Evolutionary conservation across 2,888 invertebrate genomes (phyloP).

Genomic region (Cylindroiulus punctatus): DNA sequence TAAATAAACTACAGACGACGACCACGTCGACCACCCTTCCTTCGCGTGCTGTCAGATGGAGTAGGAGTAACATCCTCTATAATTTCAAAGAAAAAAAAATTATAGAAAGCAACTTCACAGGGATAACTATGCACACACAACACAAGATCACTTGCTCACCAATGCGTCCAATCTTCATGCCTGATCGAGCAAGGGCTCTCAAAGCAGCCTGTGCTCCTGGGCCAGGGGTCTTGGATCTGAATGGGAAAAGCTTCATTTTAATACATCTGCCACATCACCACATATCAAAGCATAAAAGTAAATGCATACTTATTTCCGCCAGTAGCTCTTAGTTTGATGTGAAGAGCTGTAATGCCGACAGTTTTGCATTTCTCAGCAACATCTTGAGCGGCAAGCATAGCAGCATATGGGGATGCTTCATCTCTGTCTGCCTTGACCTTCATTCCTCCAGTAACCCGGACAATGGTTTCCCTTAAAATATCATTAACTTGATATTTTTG

Average conservation of each 20-base stretch:
- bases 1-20: conserved; percentile 84
- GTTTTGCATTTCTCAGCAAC: conserved; percentile 98
- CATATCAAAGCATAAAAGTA: not conserved
- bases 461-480: conserved; percentile 70
- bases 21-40: conserved; percentile 99
- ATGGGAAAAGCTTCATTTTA: conserved; percentile 54
- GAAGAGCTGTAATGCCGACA: conserved; percentile 96
- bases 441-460: conserved; percentile 96
- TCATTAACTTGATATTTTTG: too few species aligned
- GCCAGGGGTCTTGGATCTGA: conserved; percentile 95
- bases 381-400: conserved; percentile 99
- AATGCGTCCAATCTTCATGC: conserved; percentile 99
- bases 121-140: not conserved
- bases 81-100: conserved; percentile 59
- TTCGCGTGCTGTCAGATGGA: conserved; percentile 98
- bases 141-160: conserved; percentile 65
- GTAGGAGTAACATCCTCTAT: conserved; percentile 96
- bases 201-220: conserved; percentile 97
- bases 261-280: not conserved
- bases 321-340: conserved; percentile 97
- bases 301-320: conserved; percentile 81
- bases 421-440: conserved; percentile 99
- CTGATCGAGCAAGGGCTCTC: conserved; percentile 96
- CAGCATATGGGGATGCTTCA: conserved; percentile 99
- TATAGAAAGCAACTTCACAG: not conserved